phyloP scores from a whole-genome alignment of 2,888 invertebrate genomes.

The Macropis europaea region DNA sequence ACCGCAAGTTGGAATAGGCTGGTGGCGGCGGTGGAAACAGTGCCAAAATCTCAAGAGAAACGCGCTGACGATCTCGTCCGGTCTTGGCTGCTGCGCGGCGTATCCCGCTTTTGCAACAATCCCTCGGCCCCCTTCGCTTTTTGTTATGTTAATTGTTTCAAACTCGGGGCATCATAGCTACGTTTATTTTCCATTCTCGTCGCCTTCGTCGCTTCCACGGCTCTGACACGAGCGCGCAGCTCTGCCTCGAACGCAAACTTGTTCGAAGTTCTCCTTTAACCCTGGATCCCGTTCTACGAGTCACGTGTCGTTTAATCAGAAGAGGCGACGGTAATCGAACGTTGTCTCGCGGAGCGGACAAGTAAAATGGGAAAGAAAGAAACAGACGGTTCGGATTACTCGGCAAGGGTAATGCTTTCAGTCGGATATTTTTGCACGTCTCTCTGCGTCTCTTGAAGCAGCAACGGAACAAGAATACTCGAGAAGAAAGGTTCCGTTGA shows the following conservation, averaged over 20 bases:
- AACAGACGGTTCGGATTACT: conserved; percentile 9
- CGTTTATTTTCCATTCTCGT: conserved; percentile 77
- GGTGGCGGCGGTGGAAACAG: conserved; percentile 65
- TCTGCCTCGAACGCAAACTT: conserved; percentile 25
- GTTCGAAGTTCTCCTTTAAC: conserved; percentile 13
- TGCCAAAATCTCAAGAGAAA: conserved; percentile 78
- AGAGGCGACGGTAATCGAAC: conserved; percentile 25
- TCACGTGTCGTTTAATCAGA: conserved; percentile 22
- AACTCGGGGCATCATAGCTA: conserved; percentile 77
- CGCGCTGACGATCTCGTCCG: conserved; percentile 58
- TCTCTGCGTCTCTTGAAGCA: conserved; percentile 8
- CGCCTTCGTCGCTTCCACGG: conserved; percentile 54
- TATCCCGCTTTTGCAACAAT: conserved; percentile 47
- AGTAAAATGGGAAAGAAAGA: not conserved
- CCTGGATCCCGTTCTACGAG: not conserved
- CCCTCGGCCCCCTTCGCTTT: conserved; percentile 66
- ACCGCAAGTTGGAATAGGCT: conserved; percentile 71
- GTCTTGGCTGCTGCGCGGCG: conserved; percentile 46
- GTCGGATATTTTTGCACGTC: conserved; percentile 1
- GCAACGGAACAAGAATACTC: conserved; percentile 1
- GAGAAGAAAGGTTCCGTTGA: conserved; percentile 15
- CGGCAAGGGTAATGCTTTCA: not conserved
- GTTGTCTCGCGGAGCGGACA: not conserved
- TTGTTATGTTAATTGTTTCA: conserved; percentile 79
- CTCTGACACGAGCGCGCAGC: conserved; percentile 22